phyloP scores from a whole-genome alignment of 37 sponge, comb jelly and placozoan genomes.

The Axinella damicornis region DNA sequence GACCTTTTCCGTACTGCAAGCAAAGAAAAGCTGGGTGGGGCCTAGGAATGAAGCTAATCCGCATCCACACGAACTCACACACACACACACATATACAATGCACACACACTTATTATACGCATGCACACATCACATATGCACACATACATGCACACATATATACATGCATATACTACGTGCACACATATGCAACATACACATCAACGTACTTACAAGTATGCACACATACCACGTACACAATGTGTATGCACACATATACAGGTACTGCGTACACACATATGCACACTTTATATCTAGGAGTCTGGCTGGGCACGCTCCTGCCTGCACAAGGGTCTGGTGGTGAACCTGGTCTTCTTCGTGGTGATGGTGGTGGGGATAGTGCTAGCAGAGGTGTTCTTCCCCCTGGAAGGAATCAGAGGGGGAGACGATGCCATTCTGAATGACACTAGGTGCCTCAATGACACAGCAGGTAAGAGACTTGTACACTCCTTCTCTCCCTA shows the following conservation, averaged over 20 bases:
- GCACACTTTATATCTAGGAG: constrained; percentile 26
- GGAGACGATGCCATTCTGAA: background rate
- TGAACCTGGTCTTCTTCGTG: constrained; percentile 41
- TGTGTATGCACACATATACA: too few relatives aligned
- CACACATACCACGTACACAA: too few relatives aligned
- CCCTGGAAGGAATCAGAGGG: constrained; percentile 45
- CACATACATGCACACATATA: background rate
- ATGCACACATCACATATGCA: background rate
- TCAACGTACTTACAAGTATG: too few relatives aligned
- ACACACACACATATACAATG: background rate
- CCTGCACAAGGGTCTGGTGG: constrained; percentile 55
- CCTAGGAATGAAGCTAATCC: too few relatives aligned
- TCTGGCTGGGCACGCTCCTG: constrained; percentile 40
- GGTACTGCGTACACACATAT: too few relatives aligned
- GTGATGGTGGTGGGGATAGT: constrained; percentile 63
- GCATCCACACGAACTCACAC: too few relatives aligned
- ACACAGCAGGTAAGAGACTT: constrained; percentile 7
- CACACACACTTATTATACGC: background rate
- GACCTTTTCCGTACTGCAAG: too few relatives aligned
- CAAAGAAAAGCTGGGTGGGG: too few relatives aligned
- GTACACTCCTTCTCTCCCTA: background rate
- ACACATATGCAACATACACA: too few relatives aligned
- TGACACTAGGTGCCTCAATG: constrained; percentile 13
- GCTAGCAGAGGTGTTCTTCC: constrained; percentile 49
- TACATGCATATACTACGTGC: too few relatives aligned